These are phyloP conservation scores for Egretta garzetta DNA, from an alignment of 2,113 vertebrate genomes.

Conservation along the genomic window DNA sequence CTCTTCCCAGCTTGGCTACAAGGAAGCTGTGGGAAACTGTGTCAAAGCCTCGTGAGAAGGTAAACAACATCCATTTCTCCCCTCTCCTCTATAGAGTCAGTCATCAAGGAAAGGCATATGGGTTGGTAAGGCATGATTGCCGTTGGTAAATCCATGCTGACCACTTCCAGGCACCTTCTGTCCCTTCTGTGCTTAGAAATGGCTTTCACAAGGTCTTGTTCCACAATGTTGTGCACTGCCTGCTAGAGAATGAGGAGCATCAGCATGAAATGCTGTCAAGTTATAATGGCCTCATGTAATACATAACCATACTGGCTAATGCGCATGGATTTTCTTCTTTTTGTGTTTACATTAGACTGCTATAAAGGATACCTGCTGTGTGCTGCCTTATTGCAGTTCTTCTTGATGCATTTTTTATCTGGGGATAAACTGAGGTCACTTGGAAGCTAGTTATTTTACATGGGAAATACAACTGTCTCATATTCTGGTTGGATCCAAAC, in stretches of 20 bases:
- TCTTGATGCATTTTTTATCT: background rate
- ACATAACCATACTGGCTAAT: background rate
- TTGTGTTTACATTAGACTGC: background rate
- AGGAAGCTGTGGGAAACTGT: background rate
- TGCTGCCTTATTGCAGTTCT: background rate
- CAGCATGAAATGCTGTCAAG: background rate
- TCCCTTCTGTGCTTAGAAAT: background rate
- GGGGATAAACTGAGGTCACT: background rate
- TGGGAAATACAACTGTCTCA: background rate
- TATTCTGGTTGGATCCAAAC: background rate
- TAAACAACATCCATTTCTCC: background rate
- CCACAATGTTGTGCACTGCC: background rate
- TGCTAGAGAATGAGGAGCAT: background rate
- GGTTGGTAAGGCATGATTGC: background rate
- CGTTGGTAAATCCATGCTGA: background rate
- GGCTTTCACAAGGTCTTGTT: background rate
- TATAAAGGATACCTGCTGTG: background rate
- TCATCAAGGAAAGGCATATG: background rate
- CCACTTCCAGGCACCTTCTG: background rate
- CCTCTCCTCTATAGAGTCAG: background rate
- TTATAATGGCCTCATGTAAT: background rate
- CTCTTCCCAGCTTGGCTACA: background rate
- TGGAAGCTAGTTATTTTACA: background rate
- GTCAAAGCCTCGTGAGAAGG: background rate
- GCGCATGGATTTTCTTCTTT: background rate